Evolutionary conservation across 2,797 vertebrate genomes (phyloP).

Genomic region (Falco peregrinus): DNA sequence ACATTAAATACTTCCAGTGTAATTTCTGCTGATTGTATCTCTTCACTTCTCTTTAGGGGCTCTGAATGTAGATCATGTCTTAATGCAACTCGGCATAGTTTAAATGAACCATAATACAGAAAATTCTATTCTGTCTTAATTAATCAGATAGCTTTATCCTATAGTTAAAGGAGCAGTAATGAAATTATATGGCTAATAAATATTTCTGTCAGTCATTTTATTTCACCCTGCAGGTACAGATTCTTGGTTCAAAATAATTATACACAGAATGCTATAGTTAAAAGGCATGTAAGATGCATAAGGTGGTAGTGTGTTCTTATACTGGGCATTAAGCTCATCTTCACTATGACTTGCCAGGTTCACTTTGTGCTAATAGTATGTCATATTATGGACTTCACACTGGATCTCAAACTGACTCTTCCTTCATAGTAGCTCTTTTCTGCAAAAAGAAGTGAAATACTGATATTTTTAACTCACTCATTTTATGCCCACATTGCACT

Average conservation of each 20-base stretch:
- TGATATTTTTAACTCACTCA: background rate
- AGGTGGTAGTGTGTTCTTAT: background rate
- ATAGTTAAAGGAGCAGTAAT: constrained; percentile 6
- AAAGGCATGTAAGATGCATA: background rate
- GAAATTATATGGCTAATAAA: constrained; percentile 26
- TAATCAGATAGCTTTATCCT: constrained; percentile 48
- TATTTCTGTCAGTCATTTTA: constrained; percentile 52
- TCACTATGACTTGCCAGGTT: background rate
- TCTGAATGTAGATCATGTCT: constrained; percentile 28
- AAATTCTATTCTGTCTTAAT: constrained; percentile 53
- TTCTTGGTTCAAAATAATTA: background rate
- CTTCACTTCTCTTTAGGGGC: constrained; percentile 8
- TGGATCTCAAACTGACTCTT: background rate
- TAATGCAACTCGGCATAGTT: constrained; percentile 28
- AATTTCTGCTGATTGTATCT: constrained; percentile 64
- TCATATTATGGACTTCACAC: background rate
- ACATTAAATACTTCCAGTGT: constrained; percentile 61
- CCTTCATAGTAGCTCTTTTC: background rate
- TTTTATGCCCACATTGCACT: background rate
- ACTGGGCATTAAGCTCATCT: background rate
- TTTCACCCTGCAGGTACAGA: constrained; percentile 18
- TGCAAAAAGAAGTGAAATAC: background rate
- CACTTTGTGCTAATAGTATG: background rate
- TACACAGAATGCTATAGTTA: background rate
- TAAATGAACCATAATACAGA: constrained; percentile 44